phyloP scores from a whole-genome alignment of 2,113 vertebrate species.

The Arvicanthis niloticus region DNA sequence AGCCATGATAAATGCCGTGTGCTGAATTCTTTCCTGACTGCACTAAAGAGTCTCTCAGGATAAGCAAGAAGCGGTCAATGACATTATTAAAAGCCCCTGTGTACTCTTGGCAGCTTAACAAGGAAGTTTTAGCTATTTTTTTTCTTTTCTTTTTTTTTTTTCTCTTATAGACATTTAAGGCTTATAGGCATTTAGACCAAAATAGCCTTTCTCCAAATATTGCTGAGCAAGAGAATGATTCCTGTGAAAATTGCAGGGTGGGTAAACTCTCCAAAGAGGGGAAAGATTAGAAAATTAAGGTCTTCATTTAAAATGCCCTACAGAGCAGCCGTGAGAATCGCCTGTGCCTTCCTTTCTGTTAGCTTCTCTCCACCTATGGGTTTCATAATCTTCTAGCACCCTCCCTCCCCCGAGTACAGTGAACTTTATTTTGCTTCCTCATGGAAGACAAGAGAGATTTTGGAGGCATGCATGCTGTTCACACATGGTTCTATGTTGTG shows the following conservation, averaged over 20 bases:
- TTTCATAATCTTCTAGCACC: background rate
- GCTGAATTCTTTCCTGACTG: constrained; percentile 37
- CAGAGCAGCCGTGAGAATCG: background rate
- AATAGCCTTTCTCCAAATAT: constrained; percentile 12
- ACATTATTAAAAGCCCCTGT: constrained; percentile 78
- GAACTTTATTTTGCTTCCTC: background rate
- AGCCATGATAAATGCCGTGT: constrained; percentile 77
- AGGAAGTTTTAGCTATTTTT: constrained; percentile 71
- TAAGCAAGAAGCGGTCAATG: constrained; percentile 68
- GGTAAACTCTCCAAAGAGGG: constrained; percentile 23
- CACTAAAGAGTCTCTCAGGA: constrained; percentile 76
- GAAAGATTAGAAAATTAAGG: constrained; percentile 26
- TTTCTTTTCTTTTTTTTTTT: background rate
- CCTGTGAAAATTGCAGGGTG: background rate
- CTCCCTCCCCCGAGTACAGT: accelerated
- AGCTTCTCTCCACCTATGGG: background rate
- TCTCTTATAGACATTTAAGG: constrained; percentile 65
- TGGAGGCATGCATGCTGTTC: background rate
- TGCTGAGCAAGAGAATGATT: constrained; percentile 55
- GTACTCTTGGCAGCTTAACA: constrained; percentile 73
- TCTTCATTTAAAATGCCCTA: background rate
- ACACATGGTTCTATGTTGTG: background rate
- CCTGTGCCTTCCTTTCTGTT: background rate
- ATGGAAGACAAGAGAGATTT: background rate
- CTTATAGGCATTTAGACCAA: constrained; percentile 31